A percentile compares a stretch with the other conserved stretches of the same genome.
These are phyloP conservation scores for Ameiurus melas DNA, from an alignment of 2,113 vertebrate species.

Conservation along the genomic window DNA sequence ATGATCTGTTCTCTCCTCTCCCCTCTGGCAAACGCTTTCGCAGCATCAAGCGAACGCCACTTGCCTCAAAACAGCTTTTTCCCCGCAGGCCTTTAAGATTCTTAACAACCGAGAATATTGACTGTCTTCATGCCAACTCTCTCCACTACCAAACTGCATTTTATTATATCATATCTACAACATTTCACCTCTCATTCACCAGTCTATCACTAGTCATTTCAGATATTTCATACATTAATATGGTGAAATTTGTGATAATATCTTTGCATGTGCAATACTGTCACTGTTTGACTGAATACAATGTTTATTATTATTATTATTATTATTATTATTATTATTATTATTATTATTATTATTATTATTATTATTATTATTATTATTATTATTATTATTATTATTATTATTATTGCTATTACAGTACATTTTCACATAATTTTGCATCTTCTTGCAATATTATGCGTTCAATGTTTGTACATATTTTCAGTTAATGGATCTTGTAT, in stretches of 20 bases:
- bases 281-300: not conserved
- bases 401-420: not conserved
- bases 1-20: not conserved
- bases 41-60: not conserved
- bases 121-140: not conserved
- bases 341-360: not conserved
- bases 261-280: not conserved
- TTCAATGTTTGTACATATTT: not conserved
- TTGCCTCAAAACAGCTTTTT: not conserved
- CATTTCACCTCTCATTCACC: not conserved
- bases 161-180: not conserved
- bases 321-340: not conserved
- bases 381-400: not conserved
- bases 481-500: no score
- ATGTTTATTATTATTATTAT: not conserved
- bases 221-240: not conserved
- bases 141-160: not conserved
- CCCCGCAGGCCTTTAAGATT: not conserved
- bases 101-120: not conserved
- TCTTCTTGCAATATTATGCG: not conserved
- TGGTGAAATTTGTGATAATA: not conserved
- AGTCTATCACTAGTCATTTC: not conserved
- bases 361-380: not conserved
- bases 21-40: not conserved
- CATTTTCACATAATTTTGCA: not conserved